These are phyloP conservation scores for Ramazzottius varieornatus DNA, from an alignment of 2,888 invertebrate species.

Conservation along the genomic window DNA sequence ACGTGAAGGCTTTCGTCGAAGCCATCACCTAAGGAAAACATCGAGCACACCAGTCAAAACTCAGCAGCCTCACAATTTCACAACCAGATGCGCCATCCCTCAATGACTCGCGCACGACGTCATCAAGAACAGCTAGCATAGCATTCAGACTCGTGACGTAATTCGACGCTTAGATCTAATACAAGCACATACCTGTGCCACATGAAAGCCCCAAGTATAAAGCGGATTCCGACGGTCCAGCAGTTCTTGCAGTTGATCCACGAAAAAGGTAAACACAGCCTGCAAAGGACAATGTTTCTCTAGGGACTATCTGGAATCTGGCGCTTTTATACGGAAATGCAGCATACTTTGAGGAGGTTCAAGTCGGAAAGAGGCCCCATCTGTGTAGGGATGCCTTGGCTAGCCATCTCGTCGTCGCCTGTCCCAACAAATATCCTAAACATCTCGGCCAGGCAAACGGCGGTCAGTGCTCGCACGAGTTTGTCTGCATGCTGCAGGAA, in stretches of 20 bases:
- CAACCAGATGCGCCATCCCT: too few relatives aligned
- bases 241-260: neutral
- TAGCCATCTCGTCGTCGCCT: neutral
- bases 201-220: neutral
- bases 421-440: neutral
- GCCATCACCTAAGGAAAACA: neutral
- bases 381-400: neutral
- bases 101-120: too few relatives aligned
- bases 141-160: too few relatives aligned
- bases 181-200: neutral
- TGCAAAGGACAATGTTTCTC: neutral
- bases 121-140: too few relatives aligned
- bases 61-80: neutral
- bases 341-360: neutral
- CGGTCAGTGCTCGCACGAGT: neutral
- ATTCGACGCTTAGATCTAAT: too few relatives aligned
- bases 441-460: neutral
- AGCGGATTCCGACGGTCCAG: neutral
- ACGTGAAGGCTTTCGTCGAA: neutral
- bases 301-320: too few relatives aligned
- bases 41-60: neutral
- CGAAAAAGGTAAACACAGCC: neutral
- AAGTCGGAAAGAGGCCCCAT: neutral
- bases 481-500: neutral
- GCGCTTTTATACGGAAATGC: too few relatives aligned